phyloP scores from a whole-genome alignment of 2,888 invertebrate species.

The Reticulitermes lucifugus region DNA sequence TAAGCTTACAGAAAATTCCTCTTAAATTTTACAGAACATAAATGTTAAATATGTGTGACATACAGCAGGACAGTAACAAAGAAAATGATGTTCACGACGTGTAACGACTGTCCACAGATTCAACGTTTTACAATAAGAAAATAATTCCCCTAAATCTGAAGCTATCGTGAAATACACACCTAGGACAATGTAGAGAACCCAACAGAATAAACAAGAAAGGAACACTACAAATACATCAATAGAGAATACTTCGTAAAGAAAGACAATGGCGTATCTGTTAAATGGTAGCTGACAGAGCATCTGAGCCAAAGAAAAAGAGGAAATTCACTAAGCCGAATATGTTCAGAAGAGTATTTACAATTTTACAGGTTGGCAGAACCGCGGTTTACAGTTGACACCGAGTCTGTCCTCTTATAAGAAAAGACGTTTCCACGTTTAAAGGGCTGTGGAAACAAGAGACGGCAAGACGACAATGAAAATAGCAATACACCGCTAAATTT shows the following conservation, averaged over 20 bases:
- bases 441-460: neutral
- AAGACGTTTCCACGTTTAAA: neutral
- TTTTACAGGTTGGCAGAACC: neutral
- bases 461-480: no score
- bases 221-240: neutral
- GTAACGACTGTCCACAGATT: constrained; percentile 5
- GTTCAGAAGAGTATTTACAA: neutral
- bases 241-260: neutral
- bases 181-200: neutral
- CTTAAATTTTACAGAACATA: neutral
- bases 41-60: neutral
- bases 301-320: neutral
- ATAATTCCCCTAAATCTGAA: neutral
- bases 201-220: neutral
- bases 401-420: neutral
- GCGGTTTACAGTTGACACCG: neutral
- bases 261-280: neutral
- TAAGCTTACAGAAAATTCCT: neutral
- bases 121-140: neutral
- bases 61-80: neutral
- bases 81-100: neutral
- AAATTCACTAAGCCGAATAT: neutral
- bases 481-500: no score
- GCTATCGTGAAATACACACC: neutral
- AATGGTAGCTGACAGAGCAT: neutral